Evolutionary conservation across 1,140 invertebrate species (phyloP), one percentile per base, ranked within the genome.

Genomic region (Schlechtendalia chinensis): DNA sequence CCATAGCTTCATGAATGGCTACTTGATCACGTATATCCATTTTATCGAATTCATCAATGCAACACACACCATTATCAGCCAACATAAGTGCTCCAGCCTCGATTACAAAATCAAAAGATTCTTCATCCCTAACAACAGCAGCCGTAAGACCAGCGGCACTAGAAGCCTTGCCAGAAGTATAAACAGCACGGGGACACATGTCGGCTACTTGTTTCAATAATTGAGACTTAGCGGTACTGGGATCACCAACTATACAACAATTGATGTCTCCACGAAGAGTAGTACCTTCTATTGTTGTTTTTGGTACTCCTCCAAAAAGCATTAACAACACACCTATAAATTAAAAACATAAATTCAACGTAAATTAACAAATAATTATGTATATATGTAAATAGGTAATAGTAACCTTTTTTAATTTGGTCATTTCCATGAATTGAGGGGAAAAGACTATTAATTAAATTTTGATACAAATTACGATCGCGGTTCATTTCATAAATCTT

Each of bases 1-100:
- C 98, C 98, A 99, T 99, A 67, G 98, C 98, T 89, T 99, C 98
- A 87, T 99, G 98, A 85, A 98, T 99, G 39, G 98, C 98, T 10
- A 99, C 97, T 87, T 99, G 97, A 89, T 99, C 98, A 81, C 91
- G 91, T 1, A 90, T 89, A 86, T 99, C 98, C 98, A 99, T 99
- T 89, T 99, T 99, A 85, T 99, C 98, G 87, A 99, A 99, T 88
- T 99, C 98, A 86, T 99, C 98, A 83, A 99, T 99, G 85, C 98
- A 99, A 86, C 98, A 99, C 45, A 99, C 94, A 19, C 98, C 98
- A 86, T 98, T 98, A 86, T 99, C 98, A 0, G 98, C 98, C 83
- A 99, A 89, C 97, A 99, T 99, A 5, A 99, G 87, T 6, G 98
- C 98, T 59, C 98, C 98, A 27, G 98, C 98, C 89, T 99, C 98